Base-by-base conservation (phyloP, 2,113 vertebrate genomes). In the Hiodon alosoides region DNA sequence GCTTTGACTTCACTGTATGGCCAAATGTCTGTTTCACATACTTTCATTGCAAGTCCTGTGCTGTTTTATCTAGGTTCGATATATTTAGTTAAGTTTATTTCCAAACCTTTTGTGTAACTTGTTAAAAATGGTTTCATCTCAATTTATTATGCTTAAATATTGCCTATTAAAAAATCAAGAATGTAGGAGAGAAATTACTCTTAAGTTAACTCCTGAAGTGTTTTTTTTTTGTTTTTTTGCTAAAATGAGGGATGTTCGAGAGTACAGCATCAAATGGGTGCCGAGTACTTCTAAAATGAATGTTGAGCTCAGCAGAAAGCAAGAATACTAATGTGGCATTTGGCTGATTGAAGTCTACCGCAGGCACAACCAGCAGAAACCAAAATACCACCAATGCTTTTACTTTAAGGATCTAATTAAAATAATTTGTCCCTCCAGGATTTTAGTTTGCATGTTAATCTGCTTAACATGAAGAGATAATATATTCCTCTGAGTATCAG, bases 381-480 rank as follows among this genome's bases (percentile, higher is more conserved):
- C 51, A 51, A 11, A 61, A 53, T n/a, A 53, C n/a, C 59, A 17
- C 51, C 48, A 9, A 11, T 47, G 7, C 11, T 4, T 1, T 17
- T 16, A 16, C 7, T 73, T 65, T 50, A 62, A 60, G 50, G 60
- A 51, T 62, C 50, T 64, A 65, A 73, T 73, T 73, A 73, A 73
- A 73, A 54, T 73, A 65, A 73, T 73, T 64, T 64, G 17, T 73
- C 72, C 72, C 72, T 73, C 50, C 72, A 74, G 61, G 61, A 74
- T 74, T 65, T 67, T 51, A 54, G 54, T 66, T 74, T 67, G 50
- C 72, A 50, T 31, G 31, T 73, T 67, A 74, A 65, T 66, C 62
- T 66, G 61, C 62, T 52, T 60, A 62, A 46, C 60, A 64, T 64
- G 58, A 73, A 64, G 60, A 73, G 72, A 73, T 7, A 61, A 73